Base-by-base conservation (phyloP, 2,113 vertebrate genomes). In the Lamprotornis superbus region DNA sequence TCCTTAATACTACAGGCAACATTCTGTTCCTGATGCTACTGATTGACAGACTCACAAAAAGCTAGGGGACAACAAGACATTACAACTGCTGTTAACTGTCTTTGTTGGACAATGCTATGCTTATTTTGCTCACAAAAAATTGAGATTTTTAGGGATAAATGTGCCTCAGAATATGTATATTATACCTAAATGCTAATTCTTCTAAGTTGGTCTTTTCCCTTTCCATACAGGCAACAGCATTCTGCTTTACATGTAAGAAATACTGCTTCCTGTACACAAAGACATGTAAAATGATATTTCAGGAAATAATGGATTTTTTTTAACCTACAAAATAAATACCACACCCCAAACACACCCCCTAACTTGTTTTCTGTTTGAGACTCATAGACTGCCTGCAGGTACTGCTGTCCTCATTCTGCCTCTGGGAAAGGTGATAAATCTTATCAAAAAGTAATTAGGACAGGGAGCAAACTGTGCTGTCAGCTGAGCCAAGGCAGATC, bases 391-490 rank as follows among this genome's bases (percentile, higher is more conserved):
- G 55, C 91, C 57, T 90, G 89, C 74, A 95, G 61, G 49, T 68
- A 84, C 77, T 12, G n/a, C 73, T 83, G 16, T 37, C 35, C 83
- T 83, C 65, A n/a, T 67, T 83, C 93, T 93, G 90, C 67, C 50
- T 90, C 81, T 27, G 7, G n/a, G 80, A 93, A 90, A 56, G 42
- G 63, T 83, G 90, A 82, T 75, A 63, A n/a, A 73, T 76, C 89
- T 96, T 97, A 96, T 87, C 94, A 95, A 85, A 83, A 50, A 83
- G 30, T 81, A 96, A 97, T 97, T 96, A 95, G 44, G 80, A 80
- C 46, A 91, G 59, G 81, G 87, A 97, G 92, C 86, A 95, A 93
- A 89, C 33, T n/a, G 30, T 75, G 30, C 61, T 76, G 65, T 80
- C 82, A 82, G 89, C 83, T 40, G 68, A 65, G 89, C 83, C 80